phyloP scores from a whole-genome alignment of 2,888 invertebrate species.

The Eudiplozoon nipponicum region DNA sequence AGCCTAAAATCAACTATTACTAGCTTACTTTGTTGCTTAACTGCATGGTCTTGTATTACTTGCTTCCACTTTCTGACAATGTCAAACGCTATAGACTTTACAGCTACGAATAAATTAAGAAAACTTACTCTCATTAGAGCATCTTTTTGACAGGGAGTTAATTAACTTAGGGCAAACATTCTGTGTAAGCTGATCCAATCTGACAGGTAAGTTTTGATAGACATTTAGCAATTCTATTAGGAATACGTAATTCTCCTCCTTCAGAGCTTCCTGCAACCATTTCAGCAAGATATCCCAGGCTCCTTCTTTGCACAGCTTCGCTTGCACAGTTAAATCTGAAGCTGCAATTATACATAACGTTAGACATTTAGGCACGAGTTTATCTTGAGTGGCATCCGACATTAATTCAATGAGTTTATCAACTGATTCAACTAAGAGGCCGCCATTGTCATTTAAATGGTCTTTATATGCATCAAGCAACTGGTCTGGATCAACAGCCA shows the following conservation, averaged over 20 bases:
- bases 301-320: conserved; percentile 28
- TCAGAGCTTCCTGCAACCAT: conserved; percentile 60
- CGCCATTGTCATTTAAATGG: conserved; percentile 1
- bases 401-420: background rate
- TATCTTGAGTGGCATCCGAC: conserved; percentile 4
- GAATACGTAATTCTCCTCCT: conserved; percentile 49
- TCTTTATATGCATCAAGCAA: background rate
- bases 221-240: conserved; percentile 54
- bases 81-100: conserved; percentile 3
- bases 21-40: background rate
- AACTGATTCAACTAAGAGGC: background rate
- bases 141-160: conserved; percentile 30
- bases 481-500: background rate
- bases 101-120: background rate
- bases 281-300: conserved; percentile 62
- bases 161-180: conserved; percentile 67
- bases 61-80: conserved; percentile 6
- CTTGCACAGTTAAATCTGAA: conserved; percentile 3
- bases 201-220: conserved; percentile 51
- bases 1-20: background rate
- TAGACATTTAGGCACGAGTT: conserved; percentile 8
- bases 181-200: conserved; percentile 53
- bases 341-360: conserved; percentile 3
- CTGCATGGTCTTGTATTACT: background rate
- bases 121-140: conserved; percentile 1